phyloP scores from a whole-genome alignment of 2,797 vertebrate genomes.

The Carapus acus region DNA sequence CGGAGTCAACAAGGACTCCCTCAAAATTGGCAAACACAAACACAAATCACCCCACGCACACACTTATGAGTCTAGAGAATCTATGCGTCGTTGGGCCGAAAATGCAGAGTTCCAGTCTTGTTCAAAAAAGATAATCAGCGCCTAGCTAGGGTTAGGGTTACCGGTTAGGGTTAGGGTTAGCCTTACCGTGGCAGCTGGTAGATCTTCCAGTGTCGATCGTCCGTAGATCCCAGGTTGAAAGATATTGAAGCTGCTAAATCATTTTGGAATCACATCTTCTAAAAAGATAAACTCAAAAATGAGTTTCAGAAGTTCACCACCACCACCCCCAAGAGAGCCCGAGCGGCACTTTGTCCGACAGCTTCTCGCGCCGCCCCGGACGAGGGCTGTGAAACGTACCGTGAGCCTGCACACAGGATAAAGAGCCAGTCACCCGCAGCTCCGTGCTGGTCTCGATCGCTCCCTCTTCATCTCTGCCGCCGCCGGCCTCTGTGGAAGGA shows the following conservation, averaged over 20 bases:
- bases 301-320: not conserved
- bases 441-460: constrained; percentile 16
- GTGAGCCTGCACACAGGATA: constrained; percentile 4
- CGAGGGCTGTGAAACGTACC: not conserved
- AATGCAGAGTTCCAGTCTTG: too few relatives aligned
- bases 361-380: not conserved
- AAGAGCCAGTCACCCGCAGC: not conserved
- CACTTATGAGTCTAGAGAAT: too few relatives aligned
- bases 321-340: not conserved
- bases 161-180: not conserved
- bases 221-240: constrained; percentile 9
- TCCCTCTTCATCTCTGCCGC: constrained; percentile 29
- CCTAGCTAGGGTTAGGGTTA: too few relatives aligned
- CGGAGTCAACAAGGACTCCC: constrained; percentile 20
- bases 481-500: constrained; percentile 47
- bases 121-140: too few relatives aligned
- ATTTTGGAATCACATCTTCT: constrained; percentile 29
- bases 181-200: constrained; percentile 45
- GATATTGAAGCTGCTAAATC: not conserved
- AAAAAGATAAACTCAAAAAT: not conserved
- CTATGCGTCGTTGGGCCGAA: too few relatives aligned
- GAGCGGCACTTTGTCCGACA: not conserved
- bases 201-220: constrained; percentile 4
- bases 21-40: not conserved
- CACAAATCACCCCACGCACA: too few relatives aligned